A percentile compares a stretch with the other conserved stretches of the same genome.
Evolutionary conservation across 2,888 invertebrate genomes (phyloP).

Genomic region (Luperina testacea): DNA sequence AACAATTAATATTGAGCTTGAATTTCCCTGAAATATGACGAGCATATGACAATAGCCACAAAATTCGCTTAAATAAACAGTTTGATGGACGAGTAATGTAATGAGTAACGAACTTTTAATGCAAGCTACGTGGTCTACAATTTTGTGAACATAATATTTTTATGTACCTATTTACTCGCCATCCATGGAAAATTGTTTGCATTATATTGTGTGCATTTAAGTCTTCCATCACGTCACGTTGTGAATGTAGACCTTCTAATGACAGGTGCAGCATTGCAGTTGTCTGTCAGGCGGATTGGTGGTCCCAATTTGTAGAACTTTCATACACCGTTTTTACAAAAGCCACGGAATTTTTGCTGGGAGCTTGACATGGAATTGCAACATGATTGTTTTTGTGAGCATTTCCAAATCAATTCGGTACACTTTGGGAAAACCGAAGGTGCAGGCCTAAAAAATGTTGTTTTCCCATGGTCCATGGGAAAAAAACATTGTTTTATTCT

Average conservation of each 20-base stretch:
- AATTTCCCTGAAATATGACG: neutral
- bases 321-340: neutral
- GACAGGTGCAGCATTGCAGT: neutral
- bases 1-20: neutral
- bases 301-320: neutral
- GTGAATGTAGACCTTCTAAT: neutral
- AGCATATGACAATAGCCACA: neutral
- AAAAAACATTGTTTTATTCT: neutral
- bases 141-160: neutral
- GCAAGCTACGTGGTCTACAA: neutral
- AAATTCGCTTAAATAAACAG: neutral
- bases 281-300: neutral
- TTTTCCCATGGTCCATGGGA: neutral
- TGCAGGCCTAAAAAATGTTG: neutral
- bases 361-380: neutral
- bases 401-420: neutral
- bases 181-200: conserved; percentile 2
- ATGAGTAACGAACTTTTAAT: neutral
- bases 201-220: neutral
- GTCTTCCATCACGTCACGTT: neutral
- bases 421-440: neutral
- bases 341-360: neutral
- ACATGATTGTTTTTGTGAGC: neutral
- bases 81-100: neutral
- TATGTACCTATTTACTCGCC: neutral